These are phyloP conservation scores for Tricholauxania praeusta DNA, from an alignment of 2,888 invertebrate species.

Conservation along the genomic window DNA sequence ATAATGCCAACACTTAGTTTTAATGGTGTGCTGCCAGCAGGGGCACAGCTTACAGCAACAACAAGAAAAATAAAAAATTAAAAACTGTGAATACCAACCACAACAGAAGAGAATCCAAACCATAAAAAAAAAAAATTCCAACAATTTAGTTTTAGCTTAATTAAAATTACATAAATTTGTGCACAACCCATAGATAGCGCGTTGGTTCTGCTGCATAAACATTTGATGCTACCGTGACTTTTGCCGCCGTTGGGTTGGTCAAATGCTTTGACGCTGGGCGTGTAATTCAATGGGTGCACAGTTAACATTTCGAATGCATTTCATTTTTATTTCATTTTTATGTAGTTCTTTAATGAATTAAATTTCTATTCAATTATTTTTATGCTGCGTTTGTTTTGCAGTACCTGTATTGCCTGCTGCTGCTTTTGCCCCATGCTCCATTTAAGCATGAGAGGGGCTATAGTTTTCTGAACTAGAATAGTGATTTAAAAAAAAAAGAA, in stretches of 20 bases:
- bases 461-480: slow-evolving; percentile 22
- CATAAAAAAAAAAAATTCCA: neutral
- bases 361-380: slow-evolving; percentile 22
- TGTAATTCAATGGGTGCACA: slow-evolving; percentile 1
- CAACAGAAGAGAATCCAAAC: neutral
- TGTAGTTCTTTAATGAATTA: neutral
- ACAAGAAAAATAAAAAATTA: neutral
- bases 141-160: slow-evolving; percentile 24
- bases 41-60: neutral
- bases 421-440: neutral
- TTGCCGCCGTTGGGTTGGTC: slow-evolving; percentile 22
- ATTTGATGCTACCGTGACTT: neutral
- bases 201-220: slow-evolving; percentile 23
- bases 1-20: neutral
- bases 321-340: too few relatives aligned
- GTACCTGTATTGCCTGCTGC: neutral
- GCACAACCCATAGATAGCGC: neutral
- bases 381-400: slow-evolving; percentile 16
- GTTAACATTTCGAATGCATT: neutral
- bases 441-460: neutral
- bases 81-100: neutral
- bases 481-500: neutral
- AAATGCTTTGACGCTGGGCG: slow-evolving; percentile 12
- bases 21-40: neutral
- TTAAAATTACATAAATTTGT: slow-evolving; percentile 27